Base-by-base conservation (phyloP, 2,113 vertebrate species). In the Rallus limicola region DNA sequence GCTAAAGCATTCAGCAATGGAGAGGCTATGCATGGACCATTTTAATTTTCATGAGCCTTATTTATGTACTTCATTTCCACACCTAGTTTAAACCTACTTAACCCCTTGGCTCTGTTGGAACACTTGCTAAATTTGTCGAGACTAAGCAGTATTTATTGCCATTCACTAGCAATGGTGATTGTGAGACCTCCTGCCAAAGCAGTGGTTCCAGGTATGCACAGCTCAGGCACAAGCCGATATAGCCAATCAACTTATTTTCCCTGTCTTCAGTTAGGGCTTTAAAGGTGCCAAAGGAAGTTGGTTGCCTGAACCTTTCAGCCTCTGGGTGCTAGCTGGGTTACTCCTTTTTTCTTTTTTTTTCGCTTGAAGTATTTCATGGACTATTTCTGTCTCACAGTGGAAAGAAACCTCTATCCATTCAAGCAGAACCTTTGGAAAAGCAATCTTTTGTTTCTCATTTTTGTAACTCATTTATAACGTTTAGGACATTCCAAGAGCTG, bases 361-460 rank as follows among this genome's bases (percentile, higher is more conserved):
- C 15, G 3, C 12, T 28, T 74, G 12, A 93, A 85, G 40, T 59
- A 72, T 80, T 93, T 85, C 6, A 90, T 74, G 36, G 75, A 72
- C 38, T 77, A 87, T 48, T 93, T 93, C 58, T 90, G 83, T 69
- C 84, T 59, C 89, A 87, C n/a, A 79, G 36, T 69, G 63, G 63
- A 96, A 93, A 78, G 67, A 77, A 92, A 33, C 8, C 83, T 80
- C 44, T 63, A 34, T n/a, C 53, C 83, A 56, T 65, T 86, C 74
- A 92, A 80, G 96, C 91, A 92, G 86, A 96, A 93, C 91, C 60
- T 96, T 90, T 84, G 70, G 72, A 80, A 96, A 94, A 90, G 90
- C 91, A 92, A 92, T 44, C 91, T 76, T 97, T 96, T 97, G 95
- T 95, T 96, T 96, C 88, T 93, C 77, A 94, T 95, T 96, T 92